Evolutionary conservation across 2,888 invertebrate genomes (phyloP).

Genomic region (Cybosia mesomella): DNA sequence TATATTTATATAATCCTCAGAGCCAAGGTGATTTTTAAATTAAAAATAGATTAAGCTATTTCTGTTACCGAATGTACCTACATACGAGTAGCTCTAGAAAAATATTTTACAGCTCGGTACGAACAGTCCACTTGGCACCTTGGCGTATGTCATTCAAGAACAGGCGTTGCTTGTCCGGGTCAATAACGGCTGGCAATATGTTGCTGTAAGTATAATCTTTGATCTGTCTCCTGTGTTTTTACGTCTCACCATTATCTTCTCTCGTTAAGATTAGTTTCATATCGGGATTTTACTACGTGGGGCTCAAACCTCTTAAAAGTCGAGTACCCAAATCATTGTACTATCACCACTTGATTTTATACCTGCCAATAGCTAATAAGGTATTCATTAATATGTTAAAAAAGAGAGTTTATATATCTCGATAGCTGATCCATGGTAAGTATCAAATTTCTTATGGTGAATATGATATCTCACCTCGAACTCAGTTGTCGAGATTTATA

Average conservation of each 20-base stretch:
- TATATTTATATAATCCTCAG: too few relatives aligned
- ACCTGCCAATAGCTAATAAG: too few relatives aligned
- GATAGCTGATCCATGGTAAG: too few relatives aligned
- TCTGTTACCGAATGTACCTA: not conserved
- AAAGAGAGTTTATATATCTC: too few relatives aligned
- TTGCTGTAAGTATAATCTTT: conserved; percentile 90
- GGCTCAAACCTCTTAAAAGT: not conserved
- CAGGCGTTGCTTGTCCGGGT: conserved; percentile 96
- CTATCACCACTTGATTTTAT: not conserved
- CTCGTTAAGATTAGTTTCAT: not conserved
- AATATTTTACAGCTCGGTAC: conserved; percentile 68
- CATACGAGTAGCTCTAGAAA: not conserved
- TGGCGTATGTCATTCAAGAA: conserved; percentile 97
- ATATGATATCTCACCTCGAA: too few relatives aligned
- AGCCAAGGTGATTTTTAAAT: too few relatives aligned
- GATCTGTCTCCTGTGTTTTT: not conserved
- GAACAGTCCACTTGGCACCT: conserved; percentile 91
- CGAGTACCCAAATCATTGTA: not conserved
- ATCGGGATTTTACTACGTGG: not conserved
- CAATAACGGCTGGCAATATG: conserved; percentile 97
- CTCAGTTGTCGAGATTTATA: too few relatives aligned
- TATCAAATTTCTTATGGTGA: too few relatives aligned
- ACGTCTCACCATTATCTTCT: not conserved
- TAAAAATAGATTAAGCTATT: not conserved
- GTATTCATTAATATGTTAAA: too few relatives aligned